phyloP scores from a whole-genome alignment of 2,113 vertebrate species.

The Aythya baeri region DNA sequence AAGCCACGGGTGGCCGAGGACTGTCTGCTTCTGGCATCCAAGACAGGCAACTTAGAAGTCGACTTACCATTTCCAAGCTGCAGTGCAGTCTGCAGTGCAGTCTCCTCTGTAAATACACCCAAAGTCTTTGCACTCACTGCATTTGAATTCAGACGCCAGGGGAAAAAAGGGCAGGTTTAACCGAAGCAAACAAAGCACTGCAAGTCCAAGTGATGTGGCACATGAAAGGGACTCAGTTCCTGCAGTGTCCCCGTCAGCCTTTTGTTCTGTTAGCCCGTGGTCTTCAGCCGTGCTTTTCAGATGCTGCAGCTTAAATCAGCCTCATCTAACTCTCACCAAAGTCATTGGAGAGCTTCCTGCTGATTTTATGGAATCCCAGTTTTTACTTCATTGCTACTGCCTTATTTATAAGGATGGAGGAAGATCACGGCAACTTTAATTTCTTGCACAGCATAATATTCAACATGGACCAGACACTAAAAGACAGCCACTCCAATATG shows the following conservation, averaged over 20 bases:
- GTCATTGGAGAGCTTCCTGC: background rate
- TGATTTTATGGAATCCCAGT: background rate
- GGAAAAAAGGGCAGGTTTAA: background rate
- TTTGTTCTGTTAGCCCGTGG: background rate
- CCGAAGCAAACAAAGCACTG: background rate
- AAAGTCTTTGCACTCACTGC: background rate
- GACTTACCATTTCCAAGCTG: background rate
- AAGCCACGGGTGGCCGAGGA: background rate
- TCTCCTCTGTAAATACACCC: background rate
- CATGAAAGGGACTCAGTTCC: background rate
- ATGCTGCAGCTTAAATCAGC: background rate
- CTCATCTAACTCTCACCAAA: background rate
- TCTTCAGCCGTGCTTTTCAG: background rate
- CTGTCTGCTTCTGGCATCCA: background rate
- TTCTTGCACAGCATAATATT: background rate
- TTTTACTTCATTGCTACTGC: background rate
- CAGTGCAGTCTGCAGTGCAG: conserved; percentile 67
- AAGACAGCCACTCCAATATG: background rate
- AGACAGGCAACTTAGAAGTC: background rate
- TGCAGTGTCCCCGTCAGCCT: background rate
- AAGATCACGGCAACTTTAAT: background rate
- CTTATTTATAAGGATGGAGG: background rate
- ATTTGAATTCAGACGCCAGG: background rate
- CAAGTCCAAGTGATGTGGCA: background rate
- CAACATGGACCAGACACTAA: background rate